A percentile compares a stretch with the other conserved stretches of the same genome.
These are phyloP conservation scores for Phenacoccus solenopsis DNA, from an alignment of 1,140 invertebrate genomes.

Conservation along the genomic window DNA sequence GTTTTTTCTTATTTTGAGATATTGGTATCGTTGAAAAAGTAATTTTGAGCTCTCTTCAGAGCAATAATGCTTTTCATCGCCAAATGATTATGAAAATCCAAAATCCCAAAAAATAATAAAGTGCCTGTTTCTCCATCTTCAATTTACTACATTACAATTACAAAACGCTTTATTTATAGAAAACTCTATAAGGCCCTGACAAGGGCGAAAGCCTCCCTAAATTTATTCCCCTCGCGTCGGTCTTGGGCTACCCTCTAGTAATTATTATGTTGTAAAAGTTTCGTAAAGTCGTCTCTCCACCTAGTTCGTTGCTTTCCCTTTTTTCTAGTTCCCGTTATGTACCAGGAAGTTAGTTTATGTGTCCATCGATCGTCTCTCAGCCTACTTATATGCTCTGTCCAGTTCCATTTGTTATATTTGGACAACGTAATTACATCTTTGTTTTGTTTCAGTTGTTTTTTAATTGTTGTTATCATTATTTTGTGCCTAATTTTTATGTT, in stretches of 20 bases:
- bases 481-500: slow-evolving; percentile 11
- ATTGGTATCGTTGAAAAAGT: too few relatives aligned
- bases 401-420: slow-evolving; percentile 20
- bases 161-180: too few relatives aligned
- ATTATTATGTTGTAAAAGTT: not conserved
- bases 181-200: too few relatives aligned
- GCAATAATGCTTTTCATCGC: too few relatives aligned
- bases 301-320: slow-evolving; percentile 19
- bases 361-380: slow-evolving; percentile 10
- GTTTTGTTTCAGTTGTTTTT: not conserved
- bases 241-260: not conserved
- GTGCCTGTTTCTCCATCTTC: too few relatives aligned
- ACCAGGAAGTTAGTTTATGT: slow-evolving; percentile 14
- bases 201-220: not conserved
- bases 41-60: too few relatives aligned
- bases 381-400: slow-evolving; percentile 20
- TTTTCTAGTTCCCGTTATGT: not conserved
- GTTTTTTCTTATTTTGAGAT: too few relatives aligned
- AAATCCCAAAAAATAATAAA: too few relatives aligned
- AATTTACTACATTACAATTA: too few relatives aligned
- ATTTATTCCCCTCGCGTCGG: not conserved
- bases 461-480: slow-evolving; percentile 10
- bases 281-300: slow-evolving; percentile 19
- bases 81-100: too few relatives aligned
- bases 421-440: not conserved